Conservation (phyloP, 2,888 invertebrate genomes). For the Campoletis raptor region DNA sequence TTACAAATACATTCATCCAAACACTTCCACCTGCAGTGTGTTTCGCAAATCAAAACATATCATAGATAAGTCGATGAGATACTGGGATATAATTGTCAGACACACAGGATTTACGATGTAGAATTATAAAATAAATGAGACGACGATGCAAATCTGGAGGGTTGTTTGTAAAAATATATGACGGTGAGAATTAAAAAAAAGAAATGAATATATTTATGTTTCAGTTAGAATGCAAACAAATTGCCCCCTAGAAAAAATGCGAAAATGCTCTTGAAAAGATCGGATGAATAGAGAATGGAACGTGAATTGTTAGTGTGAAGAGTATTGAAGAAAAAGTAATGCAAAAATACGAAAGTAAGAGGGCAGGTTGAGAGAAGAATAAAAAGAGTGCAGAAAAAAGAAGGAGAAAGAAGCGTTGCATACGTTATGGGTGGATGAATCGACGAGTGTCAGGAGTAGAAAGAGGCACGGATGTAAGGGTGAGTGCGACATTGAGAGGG, state of each 20-base stretch:
- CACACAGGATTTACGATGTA: background rate
- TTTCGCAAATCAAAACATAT: background rate
- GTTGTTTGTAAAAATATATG: background rate
- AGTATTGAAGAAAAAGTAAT: background rate
- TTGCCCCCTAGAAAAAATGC: constrained; percentile 40
- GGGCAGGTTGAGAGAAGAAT: background rate
- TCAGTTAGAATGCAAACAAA: constrained; percentile 46
- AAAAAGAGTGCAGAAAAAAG: constrained; percentile 25
- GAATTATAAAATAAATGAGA: constrained; percentile 10
- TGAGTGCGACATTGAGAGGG: constrained; percentile 36
- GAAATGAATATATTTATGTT: constrained; percentile 23
- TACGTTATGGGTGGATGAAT: constrained; percentile 23
- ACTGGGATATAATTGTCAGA: background rate
- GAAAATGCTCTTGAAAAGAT: constrained; percentile 48
- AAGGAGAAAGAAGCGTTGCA: constrained; percentile 33
- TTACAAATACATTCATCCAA: background rate
- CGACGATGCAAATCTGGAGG: constrained; percentile 25
- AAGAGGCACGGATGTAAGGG: constrained; percentile 41
- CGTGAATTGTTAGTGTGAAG: constrained; percentile 48
- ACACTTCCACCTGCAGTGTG: background rate
- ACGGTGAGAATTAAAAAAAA: constrained; percentile 4
- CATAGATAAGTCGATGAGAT: background rate
- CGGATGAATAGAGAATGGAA: constrained; percentile 50
- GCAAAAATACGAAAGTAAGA: background rate
- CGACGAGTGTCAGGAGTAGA: constrained; percentile 23